These are phyloP conservation scores for Symphodus melops DNA, from an alignment of 2,113 vertebrate genomes.

Conservation along the genomic window DNA sequence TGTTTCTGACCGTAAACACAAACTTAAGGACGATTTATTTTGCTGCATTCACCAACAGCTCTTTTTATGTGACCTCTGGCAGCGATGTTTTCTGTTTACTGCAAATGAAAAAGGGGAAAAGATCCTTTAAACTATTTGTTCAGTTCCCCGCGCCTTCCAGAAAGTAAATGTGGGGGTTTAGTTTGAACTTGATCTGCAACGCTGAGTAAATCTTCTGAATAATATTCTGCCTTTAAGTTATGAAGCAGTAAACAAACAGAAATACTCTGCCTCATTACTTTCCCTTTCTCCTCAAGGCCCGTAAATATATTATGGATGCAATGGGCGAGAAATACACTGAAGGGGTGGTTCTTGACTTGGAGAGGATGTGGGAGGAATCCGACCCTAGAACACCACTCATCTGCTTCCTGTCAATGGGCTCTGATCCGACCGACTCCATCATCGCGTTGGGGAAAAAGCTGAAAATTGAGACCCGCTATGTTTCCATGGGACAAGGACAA, in stretches of 20 bases:
- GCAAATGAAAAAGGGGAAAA: conserved; percentile 21
- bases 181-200: conserved; percentile 4
- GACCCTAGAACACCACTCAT: conserved; percentile 91
- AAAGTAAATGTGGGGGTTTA: conserved; percentile 27
- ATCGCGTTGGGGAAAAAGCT: conserved; percentile 91
- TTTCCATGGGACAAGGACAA: conserved; percentile 98
- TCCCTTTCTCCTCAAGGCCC: conserved; percentile 82
- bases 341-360: conserved; percentile 91
- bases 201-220: neutral
- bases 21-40: conserved; percentile 38
- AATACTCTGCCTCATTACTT: conserved; percentile 1
- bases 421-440: conserved; percentile 94
- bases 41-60: conserved; percentile 30
- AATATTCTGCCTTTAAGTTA: conserved; percentile 5
- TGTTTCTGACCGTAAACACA: conserved; percentile 40
- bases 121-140: conserved; percentile 25
- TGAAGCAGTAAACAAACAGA: conserved; percentile 18
- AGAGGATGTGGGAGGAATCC: conserved; percentile 95
- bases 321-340: conserved; percentile 92
- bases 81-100: conserved; percentile 28
- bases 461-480: conserved; percentile 89
- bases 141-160: conserved; percentile 1
- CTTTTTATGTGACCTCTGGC: conserved; percentile 13
- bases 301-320: conserved; percentile 91
- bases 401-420: conserved; percentile 96